A percentile compares a stretch with the other conserved stretches of the same genome.
These are phyloP conservation scores for Fragum sueziense DNA, from an alignment of 2,888 invertebrate species.

Conservation along the genomic window DNA sequence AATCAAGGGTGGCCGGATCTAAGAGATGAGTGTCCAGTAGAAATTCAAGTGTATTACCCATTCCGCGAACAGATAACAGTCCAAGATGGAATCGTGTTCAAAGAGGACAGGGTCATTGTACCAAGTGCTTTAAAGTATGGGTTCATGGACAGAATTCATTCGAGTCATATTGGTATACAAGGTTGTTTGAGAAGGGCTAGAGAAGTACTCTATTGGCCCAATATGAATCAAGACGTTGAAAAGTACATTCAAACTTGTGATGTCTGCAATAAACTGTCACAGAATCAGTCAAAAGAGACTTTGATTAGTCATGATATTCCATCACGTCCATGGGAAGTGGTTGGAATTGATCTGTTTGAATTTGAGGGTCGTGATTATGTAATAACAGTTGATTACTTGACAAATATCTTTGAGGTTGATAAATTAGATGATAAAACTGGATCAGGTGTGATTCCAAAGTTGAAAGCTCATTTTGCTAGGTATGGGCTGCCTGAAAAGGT, in stretches of 20 bases:
- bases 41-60: constrained; percentile 39
- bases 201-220: constrained; percentile 13
- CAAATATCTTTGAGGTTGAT: too few relatives aligned
- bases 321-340: constrained; percentile 42
- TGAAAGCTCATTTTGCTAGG: constrained; percentile 41
- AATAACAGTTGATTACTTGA: constrained; percentile 36
- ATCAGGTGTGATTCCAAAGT: constrained; percentile 20
- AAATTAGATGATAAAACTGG: too few relatives aligned
- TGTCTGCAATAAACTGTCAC: constrained; percentile 19
- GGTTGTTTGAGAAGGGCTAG: constrained; percentile 30
- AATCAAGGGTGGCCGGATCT: constrained; percentile 51
- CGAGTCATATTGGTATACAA: not conserved
- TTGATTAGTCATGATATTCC: constrained; percentile 44
- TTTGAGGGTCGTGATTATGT: constrained; percentile 33
- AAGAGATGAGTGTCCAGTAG: constrained; percentile 20
- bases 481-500: too few relatives aligned
- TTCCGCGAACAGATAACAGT: constrained; percentile 49
- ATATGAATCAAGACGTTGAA: constrained; percentile 14
- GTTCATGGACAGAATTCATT: constrained; percentile 16
- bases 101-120: constrained; percentile 28
- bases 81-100: constrained; percentile 49
- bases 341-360: constrained; percentile 49
- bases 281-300: constrained; percentile 33
- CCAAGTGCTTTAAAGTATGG: constrained; percentile 7
- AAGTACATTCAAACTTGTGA: constrained; percentile 27